These are phyloP conservation scores for Hybos culiciformis DNA, from an alignment of 2,888 invertebrate genomes.

Conservation along the genomic window DNA sequence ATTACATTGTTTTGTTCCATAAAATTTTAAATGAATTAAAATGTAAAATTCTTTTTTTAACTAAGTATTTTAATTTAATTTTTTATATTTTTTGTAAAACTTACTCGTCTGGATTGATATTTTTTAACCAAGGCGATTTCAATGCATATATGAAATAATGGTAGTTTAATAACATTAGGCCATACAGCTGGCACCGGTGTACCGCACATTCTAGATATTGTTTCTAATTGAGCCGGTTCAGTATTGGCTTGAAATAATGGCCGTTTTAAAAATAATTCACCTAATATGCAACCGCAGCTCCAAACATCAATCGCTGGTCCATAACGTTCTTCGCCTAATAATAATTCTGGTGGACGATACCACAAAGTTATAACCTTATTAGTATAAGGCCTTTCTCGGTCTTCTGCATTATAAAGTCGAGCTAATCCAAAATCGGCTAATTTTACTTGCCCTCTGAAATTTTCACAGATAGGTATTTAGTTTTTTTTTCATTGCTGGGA, in stretches of 20 bases:
- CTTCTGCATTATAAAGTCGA: conserved; percentile 87
- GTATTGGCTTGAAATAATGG: conserved; percentile 92
- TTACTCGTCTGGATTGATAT: conserved; percentile 80
- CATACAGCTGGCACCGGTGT: conserved; percentile 92
- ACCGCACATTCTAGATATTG: conserved; percentile 88
- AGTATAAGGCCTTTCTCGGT: conserved; percentile 89
- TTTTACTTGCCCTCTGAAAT: conserved; percentile 92
- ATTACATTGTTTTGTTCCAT: conserved; percentile 59
- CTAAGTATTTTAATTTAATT: too few species aligned
- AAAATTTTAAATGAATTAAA: too few species aligned
- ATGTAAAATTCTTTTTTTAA: too few species aligned
- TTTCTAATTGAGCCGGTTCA: conserved; percentile 86
- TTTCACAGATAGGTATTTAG: too few species aligned
- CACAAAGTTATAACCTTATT: conserved; percentile 98
- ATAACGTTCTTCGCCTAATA: conserved; percentile 92
- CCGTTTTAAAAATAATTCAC: conserved; percentile 90
- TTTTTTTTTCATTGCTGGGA: too few species aligned
- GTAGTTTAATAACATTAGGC: conserved; percentile 89
- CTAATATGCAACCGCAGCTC: conserved; percentile 98
- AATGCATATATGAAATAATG: conserved; percentile 83
- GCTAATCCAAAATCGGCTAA: conserved; percentile 97
- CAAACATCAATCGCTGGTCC: conserved; percentile 97
- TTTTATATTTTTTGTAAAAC: too few species aligned
- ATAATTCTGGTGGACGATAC: conserved; percentile 95
- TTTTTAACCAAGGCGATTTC: conserved; percentile 81